These are phyloP conservation scores for Manacus vitellinus DNA, from an alignment of 2,113 vertebrate genomes.

Conservation along the genomic window DNA sequence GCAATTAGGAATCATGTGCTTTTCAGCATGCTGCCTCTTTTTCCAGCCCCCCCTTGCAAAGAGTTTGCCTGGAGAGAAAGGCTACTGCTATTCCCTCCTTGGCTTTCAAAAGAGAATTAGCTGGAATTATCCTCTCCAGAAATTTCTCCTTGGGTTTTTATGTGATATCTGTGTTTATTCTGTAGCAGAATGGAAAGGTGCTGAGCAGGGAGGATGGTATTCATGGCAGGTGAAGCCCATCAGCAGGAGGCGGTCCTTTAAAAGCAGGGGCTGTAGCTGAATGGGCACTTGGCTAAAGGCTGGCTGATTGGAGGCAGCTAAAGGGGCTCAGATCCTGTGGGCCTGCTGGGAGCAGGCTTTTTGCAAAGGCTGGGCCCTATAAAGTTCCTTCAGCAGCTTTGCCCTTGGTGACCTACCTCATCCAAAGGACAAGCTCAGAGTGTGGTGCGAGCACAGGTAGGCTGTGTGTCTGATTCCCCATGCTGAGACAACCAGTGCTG, in stretches of 20 bases:
- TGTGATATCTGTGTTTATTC: background rate
- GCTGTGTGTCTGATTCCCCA: rapidly evolving
- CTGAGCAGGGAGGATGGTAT: background rate
- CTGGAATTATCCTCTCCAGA: background rate
- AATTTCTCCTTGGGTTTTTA: background rate
- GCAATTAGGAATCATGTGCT: background rate
- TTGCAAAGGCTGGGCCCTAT: background rate
- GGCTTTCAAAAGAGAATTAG: background rate
- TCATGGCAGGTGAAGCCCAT: background rate
- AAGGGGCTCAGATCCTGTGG: rapidly evolving
- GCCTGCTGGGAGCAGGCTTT: background rate
- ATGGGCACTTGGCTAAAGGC: rapidly evolving
- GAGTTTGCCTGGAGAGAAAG: background rate
- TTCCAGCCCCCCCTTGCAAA: background rate
- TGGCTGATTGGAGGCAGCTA: background rate
- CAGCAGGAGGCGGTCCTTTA: background rate
- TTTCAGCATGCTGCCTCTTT: background rate
- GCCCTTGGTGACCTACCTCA: rapidly evolving
- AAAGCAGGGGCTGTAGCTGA: background rate
- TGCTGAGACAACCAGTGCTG: background rate
- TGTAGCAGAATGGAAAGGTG: background rate
- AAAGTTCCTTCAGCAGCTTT: background rate
- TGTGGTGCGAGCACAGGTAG: background rate
- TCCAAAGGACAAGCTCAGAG: background rate
- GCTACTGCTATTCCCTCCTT: background rate